Conservation (phyloP, 37 sponge, comb jelly and placozoan species). For the Tethya wilhelma region DNA sequence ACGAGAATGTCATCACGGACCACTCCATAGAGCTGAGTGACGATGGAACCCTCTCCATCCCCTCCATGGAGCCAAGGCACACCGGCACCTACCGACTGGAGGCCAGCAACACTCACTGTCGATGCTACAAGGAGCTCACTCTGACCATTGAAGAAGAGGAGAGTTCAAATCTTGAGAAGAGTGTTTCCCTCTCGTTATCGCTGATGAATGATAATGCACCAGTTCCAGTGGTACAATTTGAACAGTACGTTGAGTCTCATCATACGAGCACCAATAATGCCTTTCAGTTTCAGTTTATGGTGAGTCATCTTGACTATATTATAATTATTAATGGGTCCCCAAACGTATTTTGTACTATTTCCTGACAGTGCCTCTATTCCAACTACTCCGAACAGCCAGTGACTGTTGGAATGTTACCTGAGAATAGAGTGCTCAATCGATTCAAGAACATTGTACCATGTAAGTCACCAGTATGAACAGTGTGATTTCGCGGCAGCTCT, state of each 20-base stretch:
- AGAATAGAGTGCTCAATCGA: constrained; percentile 39
- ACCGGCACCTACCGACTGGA: constrained; percentile 25
- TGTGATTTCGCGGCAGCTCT: not conserved
- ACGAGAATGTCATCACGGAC: not conserved
- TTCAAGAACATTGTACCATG: constrained; percentile 52
- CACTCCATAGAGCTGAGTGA: constrained; percentile 3
- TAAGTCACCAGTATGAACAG: not conserved
- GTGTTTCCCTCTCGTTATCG: not conserved
- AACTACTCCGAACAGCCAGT: not conserved
- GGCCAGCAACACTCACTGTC: constrained; percentile 17
- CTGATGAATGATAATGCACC: constrained; percentile 6
- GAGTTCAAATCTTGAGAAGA: not conserved
- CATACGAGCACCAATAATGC: constrained; percentile 26
- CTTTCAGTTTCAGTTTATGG: constrained; percentile 19
- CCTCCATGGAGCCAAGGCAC: constrained; percentile 16
- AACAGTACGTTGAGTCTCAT: constrained; percentile 21
- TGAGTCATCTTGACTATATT: constrained; percentile 2
- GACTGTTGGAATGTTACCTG: not conserved
- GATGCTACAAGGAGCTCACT: not conserved
- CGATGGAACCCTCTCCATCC: constrained; percentile 23
- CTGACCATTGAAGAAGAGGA: not conserved
- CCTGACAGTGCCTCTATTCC: not conserved
- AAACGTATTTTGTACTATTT: too few relatives aligned
- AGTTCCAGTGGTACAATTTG: constrained; percentile 26
- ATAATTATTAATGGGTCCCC: not conserved